Evolutionary conservation across 2,797 vertebrate genomes (phyloP), one percentile per base, ranked within the genome.

Genomic region (Leptodactylus fallax): DNA sequence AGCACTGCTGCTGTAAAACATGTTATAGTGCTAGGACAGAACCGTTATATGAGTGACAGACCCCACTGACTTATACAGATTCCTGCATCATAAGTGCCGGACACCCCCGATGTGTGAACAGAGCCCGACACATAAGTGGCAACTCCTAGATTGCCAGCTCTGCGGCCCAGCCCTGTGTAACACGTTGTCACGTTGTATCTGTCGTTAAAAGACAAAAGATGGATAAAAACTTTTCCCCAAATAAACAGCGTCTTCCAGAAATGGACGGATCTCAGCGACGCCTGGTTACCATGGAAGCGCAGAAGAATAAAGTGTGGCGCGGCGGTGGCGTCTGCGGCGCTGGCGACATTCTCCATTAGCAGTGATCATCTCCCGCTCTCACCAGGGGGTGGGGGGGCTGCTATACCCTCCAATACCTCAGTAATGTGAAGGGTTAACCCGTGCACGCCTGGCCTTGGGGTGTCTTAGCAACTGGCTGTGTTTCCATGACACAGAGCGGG

Each of bases 391-490:
- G 7, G 65, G 58, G 84, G 49, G 71, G 71, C 58, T 3, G n/a
- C 49, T 36, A 71, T 36, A 36, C 67, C 27, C 27, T 45, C 7
- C 51, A 61, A 77, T 85, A 7, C 71, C 45, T 6, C 58, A 49
- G 45, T 45, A 83, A 51, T 58, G 60, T n/a, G 47, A 65, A 47
- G 45, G 79, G 86, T 87, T 87, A 87, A 87, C 80, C 86, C 55
- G 0, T 53, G 5, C 5, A 17, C 49, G 81, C n/a, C 58, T 7
- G 69, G 71, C 53, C n/a, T 45, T 65, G 6, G 3, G 9, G 78
- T 81, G 69, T 74, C 67, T 78, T 83, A 87, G 86, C 81, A 87
- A 87, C 86, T 13, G 65, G 86, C 27, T 14, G 49, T 11, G 72
- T 87, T 83, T 67, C 80, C 81, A 79, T 87, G 71, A 87, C 86